Evolutionary conservation across 2,113 vertebrate genomes (phyloP).

Genomic region (Pollachius pollachius): DNA sequence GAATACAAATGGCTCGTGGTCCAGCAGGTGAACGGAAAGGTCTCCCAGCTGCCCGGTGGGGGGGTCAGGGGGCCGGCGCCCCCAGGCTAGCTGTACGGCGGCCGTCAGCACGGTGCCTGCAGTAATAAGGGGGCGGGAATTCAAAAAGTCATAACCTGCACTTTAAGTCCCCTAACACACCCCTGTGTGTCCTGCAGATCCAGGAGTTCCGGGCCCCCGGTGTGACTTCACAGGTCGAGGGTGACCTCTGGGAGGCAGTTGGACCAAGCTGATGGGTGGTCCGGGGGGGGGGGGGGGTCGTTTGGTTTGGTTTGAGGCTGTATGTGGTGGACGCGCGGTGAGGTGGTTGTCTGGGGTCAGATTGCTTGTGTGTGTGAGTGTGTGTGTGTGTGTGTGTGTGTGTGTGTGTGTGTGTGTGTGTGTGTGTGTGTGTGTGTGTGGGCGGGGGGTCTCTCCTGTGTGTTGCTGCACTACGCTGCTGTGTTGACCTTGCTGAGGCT

Average conservation of each 20-base stretch:
- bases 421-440: neutral
- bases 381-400: too few species aligned
- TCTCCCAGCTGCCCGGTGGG: constrained; percentile 47
- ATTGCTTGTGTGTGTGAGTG: constrained; percentile 33
- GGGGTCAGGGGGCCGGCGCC: constrained; percentile 65
- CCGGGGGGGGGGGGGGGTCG: neutral
- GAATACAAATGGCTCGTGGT: constrained; percentile 36
- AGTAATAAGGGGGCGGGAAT: constrained; percentile 27
- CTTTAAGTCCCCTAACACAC: too few species aligned
- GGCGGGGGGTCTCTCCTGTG: constrained; percentile 45
- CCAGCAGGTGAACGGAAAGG: constrained; percentile 61
- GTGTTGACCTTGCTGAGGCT: constrained; percentile 68
- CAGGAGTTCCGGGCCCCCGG: constrained; percentile 41
- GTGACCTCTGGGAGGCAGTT: constrained; percentile 59
- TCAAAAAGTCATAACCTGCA: too few species aligned
- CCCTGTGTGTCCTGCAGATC: constrained; percentile 11
- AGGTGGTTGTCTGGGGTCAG: constrained; percentile 44
- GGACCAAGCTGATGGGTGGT: constrained; percentile 46
- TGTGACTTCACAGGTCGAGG: constrained; percentile 70
- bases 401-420: too few species aligned
- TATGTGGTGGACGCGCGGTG: neutral
- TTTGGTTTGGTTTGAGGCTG: neutral
- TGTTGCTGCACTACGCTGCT: constrained; percentile 54
- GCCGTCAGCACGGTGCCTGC: constrained; percentile 31
- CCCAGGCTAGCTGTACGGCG: constrained; percentile 37